These are phyloP conservation scores for Sebastes iracundus DNA, from an alignment of 2,797 vertebrate genomes.

Conservation along the genomic window DNA sequence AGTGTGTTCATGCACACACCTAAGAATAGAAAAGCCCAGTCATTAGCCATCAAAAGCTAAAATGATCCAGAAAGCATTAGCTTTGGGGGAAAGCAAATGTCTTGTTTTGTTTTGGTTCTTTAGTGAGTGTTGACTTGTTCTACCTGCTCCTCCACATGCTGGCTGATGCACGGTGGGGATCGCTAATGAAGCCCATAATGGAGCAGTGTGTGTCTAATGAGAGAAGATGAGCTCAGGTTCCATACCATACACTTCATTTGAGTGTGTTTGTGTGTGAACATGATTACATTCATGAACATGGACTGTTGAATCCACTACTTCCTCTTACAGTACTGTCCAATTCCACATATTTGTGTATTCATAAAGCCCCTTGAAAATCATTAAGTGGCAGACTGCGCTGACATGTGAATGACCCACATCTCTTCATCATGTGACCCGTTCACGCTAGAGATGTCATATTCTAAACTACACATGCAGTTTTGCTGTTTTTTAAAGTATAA, in stretches of 20 bases:
- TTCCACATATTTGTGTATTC: not conserved
- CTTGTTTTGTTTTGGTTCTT: slow-evolving; percentile 24
- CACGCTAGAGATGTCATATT: not conserved
- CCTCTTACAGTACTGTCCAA: not conserved
- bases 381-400: not conserved
- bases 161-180: slow-evolving; percentile 61
- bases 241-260: slow-evolving; percentile 33
- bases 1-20: not conserved
- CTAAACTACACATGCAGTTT: slow-evolving; percentile 1
- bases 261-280: slow-evolving; percentile 21
- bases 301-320: not conserved
- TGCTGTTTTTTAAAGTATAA: slow-evolving; percentile 16
- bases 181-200: slow-evolving; percentile 76
- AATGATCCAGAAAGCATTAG: slow-evolving; percentile 28
- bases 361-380: slow-evolving; percentile 5
- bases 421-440: not conserved
- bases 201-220: slow-evolving; percentile 70
- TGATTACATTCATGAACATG: slow-evolving; percentile 16
- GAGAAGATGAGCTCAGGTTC: slow-evolving; percentile 59
- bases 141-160: slow-evolving; percentile 55
- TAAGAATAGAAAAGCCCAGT: slow-evolving; percentile 45
- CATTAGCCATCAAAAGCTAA: slow-evolving; percentile 20
- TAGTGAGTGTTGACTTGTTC: slow-evolving; percentile 16
- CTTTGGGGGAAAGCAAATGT: slow-evolving; percentile 23
- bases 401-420: not conserved